Evolutionary conservation across 1,140 invertebrate genomes (phyloP).

Genomic region (Bradynema listronoti): DNA sequence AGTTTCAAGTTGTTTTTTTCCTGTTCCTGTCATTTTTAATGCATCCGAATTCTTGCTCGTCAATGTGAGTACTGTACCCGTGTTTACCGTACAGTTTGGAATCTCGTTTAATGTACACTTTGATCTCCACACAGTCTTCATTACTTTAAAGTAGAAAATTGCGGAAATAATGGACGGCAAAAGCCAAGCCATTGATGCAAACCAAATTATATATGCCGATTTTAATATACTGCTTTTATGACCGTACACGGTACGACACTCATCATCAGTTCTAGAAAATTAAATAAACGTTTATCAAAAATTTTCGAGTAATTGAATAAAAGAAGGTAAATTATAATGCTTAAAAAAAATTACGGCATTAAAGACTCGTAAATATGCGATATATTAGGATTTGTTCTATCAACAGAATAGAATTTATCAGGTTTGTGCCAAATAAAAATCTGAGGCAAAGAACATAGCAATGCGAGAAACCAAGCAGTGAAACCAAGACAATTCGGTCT

Average conservation of each 20-base stretch:
- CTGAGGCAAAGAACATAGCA: slow-evolving; percentile 46
- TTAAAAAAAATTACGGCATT: too few relatives aligned
- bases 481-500: slow-evolving; percentile 46
- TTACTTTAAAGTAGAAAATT: slow-evolving; percentile 41
- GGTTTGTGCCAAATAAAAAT: slow-evolving; percentile 46
- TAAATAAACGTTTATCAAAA: slow-evolving; percentile 9
- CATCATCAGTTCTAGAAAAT: slow-evolving; percentile 24
- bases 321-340: too few relatives aligned
- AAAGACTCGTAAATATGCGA: too few relatives aligned
- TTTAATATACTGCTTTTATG: slow-evolving; percentile 14
- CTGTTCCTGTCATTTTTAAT: too few relatives aligned
- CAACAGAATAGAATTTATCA: too few relatives aligned
- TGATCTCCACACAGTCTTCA: slow-evolving; percentile 39
- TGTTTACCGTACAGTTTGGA: slow-evolving; percentile 1
- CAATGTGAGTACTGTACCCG: not conserved
- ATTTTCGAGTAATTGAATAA: too few relatives aligned
- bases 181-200: slow-evolving; percentile 48
- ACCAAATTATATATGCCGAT: slow-evolving; percentile 42
- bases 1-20: too few relatives aligned
- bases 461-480: slow-evolving; percentile 42
- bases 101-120: slow-evolving; percentile 7
- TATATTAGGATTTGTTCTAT: too few relatives aligned
- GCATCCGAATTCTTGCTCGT: not conserved
- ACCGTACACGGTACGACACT: slow-evolving; percentile 44
- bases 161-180: slow-evolving; percentile 49